phyloP scores from a whole-genome alignment of 2,797 vertebrate species.

The Sebastes elongatus region DNA sequence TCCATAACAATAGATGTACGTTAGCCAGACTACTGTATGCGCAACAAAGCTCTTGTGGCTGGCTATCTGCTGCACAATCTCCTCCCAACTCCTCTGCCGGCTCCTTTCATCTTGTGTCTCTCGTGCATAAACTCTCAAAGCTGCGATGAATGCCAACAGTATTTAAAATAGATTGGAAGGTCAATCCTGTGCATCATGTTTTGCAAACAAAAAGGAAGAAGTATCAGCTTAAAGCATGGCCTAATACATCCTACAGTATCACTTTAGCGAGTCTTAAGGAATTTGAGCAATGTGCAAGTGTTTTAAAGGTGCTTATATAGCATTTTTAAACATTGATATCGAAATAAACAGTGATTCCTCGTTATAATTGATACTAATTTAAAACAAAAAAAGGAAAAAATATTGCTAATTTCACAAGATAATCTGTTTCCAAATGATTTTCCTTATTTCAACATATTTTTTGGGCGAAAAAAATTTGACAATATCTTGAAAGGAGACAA shows the following conservation, averaged over 20 bases:
- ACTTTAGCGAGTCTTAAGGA: neutral
- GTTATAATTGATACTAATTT: neutral
- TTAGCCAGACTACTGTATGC: slow-evolving; percentile 18
- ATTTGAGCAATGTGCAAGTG: neutral
- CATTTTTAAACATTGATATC: no score
- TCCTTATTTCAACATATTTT: neutral
- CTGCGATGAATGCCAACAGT: slow-evolving; percentile 14
- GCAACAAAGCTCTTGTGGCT: slow-evolving; percentile 15
- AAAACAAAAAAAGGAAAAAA: neutral
- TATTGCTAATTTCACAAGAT: neutral
- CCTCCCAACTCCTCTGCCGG: slow-evolving; percentile 31
- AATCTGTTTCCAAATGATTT: neutral
- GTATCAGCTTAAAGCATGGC: neutral
- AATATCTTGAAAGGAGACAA: neutral
- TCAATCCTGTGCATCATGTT: neutral
- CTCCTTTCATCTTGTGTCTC: slow-evolving; percentile 59
- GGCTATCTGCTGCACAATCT: slow-evolving; percentile 47
- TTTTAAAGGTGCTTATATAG: neutral
- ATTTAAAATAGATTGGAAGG: slow-evolving; percentile 37
- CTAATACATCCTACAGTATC: neutral
- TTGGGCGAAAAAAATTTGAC: accelerated
- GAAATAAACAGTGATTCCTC: neutral
- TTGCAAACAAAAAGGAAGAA: slow-evolving; percentile 24
- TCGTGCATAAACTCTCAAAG: slow-evolving; percentile 47
- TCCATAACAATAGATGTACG: slow-evolving; percentile 31